Base-by-base conservation (phyloP, 2,113 vertebrate genomes). In the Leptodactylus fuscus region DNA sequence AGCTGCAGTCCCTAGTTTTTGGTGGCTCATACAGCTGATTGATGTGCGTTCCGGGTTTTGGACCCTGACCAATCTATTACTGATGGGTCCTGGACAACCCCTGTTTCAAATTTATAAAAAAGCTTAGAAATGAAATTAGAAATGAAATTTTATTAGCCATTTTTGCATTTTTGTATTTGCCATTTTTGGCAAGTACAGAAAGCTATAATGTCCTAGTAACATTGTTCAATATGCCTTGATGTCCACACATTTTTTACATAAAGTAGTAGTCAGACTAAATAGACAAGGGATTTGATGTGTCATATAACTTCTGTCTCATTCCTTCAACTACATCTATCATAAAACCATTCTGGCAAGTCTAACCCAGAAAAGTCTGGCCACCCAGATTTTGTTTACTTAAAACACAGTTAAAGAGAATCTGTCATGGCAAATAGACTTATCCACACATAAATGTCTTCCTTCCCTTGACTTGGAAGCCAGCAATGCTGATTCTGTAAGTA, bases 361-460 rank as follows among this genome's bases (percentile, higher is more conserved):
- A 27, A 36, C 18, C 34, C 65, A 38, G 34, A 38, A 67, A 22
- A 22, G 65, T 69, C 65, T 69, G 65, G 65, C 16, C 65, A 69
- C 65, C 32, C 65, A 69, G 65, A 69, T 38, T 69, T 69, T 69
- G 16, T 69, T 69, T 69, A 69, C 32, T 38, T 69, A 69, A 69
- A 36, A 69, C 65, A 69, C 34, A 69, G 29, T 67, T 67, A 67
- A 67, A 67, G 62, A 67, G 62, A 67, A 67, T 67, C 62, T 67
- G 65, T 69, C 65, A 69, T 22, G 65, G 65, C 18, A 38, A 34
- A 36, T 38, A 69, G 18, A 69, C 60, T 32, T 62, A 62, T 62
- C 60, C 2, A 13, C 65, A 36, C 38, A 69, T 36, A 22, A 69
- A 69, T 38, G 18, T 69, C 65, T 22, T 15, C 65, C 22, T 16